Evolutionary conservation across 2,113 vertebrate genomes (phyloP).

Genomic region (Rhinopomastus cyanomelas): DNA sequence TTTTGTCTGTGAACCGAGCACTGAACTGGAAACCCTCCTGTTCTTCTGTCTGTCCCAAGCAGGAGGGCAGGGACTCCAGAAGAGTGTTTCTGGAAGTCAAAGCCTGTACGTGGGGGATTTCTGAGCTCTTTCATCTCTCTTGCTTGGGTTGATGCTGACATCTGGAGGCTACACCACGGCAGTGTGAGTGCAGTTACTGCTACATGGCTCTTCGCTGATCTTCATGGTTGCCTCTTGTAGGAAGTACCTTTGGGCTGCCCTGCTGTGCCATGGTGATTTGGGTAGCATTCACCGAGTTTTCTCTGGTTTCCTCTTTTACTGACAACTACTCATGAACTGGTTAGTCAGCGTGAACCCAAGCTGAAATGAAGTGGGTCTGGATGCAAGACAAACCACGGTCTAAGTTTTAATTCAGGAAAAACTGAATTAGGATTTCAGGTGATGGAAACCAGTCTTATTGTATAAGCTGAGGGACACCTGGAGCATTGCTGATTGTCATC

Average conservation of each 20-base stretch:
- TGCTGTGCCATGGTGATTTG: background rate
- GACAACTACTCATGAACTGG: rapidly evolving
- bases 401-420: background rate
- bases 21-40: background rate
- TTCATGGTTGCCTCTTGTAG: background rate
- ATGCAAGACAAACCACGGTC: background rate
- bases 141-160: constrained; percentile 65
- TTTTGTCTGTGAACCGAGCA: background rate
- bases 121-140: background rate
- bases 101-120: background rate
- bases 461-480: background rate
- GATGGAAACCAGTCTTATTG: background rate
- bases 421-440: background rate
- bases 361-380: background rate
- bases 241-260: background rate
- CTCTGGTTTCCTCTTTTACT: background rate
- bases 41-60: too few species aligned
- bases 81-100: background rate
- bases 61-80: background rate
- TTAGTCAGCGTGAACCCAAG: background rate
- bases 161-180: constrained; percentile 30
- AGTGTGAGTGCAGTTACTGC: background rate
- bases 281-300: background rate
- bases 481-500: background rate
- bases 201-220: background rate